These are phyloP conservation scores for Gadus chalcogrammus DNA, from an alignment of 2,113 vertebrate genomes.

Conservation along the genomic window DNA sequence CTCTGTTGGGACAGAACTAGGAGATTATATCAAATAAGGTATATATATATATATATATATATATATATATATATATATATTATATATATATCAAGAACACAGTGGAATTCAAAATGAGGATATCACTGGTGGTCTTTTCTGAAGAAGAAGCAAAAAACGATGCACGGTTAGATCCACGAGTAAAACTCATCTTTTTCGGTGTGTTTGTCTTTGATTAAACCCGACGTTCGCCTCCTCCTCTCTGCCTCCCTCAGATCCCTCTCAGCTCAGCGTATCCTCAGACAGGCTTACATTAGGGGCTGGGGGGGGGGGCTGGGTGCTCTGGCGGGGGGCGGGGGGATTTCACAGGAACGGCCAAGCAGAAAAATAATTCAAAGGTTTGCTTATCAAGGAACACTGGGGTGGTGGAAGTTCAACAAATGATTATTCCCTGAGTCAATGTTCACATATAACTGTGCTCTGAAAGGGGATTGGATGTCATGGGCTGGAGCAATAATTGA, in stretches of 20 bases:
- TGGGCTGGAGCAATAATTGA: conserved; percentile 58
- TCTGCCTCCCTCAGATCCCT: conserved; percentile 41
- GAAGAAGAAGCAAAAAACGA: too few species aligned
- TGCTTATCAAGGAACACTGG: conserved; percentile 66
- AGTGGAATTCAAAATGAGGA: too few species aligned
- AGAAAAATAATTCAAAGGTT: conserved; percentile 74
- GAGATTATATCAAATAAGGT: background rate
- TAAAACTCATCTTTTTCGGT: too few species aligned
- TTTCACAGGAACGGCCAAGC: conserved; percentile 72
- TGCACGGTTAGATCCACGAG: too few species aligned
- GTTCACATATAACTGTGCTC: conserved; percentile 52
- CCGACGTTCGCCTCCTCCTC: conserved; percentile 15
- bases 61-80: too few species aligned
- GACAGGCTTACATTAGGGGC: conserved; percentile 66
- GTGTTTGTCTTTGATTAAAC: conserved; percentile 25
- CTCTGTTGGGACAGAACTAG: conserved; percentile 6
- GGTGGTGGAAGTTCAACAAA: conserved; percentile 70
- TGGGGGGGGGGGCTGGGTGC: conserved; percentile 20
- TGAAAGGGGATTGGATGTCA: conserved; percentile 58
- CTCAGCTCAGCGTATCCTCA: conserved; percentile 61
- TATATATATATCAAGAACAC: too few species aligned
- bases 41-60: too few species aligned
- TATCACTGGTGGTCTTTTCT: too few species aligned
- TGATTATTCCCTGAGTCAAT: conserved; percentile 68
- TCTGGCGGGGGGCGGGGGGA: conserved; percentile 41